Base-by-base conservation (phyloP, 2,113 vertebrate species). In the Dolichallabes microphthalmus region DNA sequence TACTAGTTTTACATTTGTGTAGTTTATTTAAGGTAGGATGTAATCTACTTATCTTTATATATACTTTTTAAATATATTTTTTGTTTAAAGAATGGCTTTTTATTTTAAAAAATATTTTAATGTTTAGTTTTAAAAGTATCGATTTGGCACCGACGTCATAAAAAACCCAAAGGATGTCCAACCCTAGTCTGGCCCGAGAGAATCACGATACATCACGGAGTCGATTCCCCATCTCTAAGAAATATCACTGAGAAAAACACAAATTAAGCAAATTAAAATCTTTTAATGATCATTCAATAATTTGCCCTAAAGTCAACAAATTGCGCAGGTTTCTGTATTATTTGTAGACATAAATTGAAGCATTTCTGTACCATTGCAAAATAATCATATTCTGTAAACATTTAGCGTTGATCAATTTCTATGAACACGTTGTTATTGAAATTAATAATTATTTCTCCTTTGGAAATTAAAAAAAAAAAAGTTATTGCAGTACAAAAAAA, bases 351-450 rank as follows among this genome's bases (percentile, higher is more conserved):
- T 60, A 14, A 64, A 81, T 15, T 17, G 3, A 35, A 64, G 53
- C 55, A 75, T 52, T 45, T 45, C 45, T 0, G n/a, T 84, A 80
- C 76, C 82, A 79, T 14, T 82, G 52, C 50, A 85, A 9, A 75
- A 14, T 17, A 75, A 53, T 9, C 4, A 13, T 11, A 22, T 85
- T 50, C 30, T 83, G 84, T 86, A 83, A 88, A 88, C 80, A 79
- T 79, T 55, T 45, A 84, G 39, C 10, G 10, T 32, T 60, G 58
- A 50, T 52, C 60, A 39, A 52, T 52, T 2, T 55, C 35, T 4
- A 77, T 11, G 20, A 55, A 55, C 45, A 52, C 39, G 19, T 53
- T 85, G 5, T 71, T 63, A 12, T 30, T 22, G 19, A 53, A 17
- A n/a, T 30, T 5, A 55, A 19, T 61, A 5, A 61, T 68, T 82